Base-by-base conservation (phyloP, 2,888 invertebrate species). In the Sussaba pulchella region DNA sequence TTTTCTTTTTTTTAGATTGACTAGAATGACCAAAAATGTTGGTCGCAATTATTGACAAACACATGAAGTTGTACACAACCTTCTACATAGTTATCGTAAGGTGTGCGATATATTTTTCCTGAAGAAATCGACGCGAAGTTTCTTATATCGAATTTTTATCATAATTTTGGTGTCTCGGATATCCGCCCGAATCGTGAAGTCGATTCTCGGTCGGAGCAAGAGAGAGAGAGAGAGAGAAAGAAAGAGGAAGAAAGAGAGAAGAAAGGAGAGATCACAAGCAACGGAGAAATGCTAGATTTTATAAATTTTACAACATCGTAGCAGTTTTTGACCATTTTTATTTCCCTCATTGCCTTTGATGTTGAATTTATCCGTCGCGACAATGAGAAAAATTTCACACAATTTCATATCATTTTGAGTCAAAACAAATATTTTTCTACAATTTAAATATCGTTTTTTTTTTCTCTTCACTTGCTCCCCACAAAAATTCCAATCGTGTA, bases 11-110 rank as follows among this genome's bases (percentile, higher is more conserved):
- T 43, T 36, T 54, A 47, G 67, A 78, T 79, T 79, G 78, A 79
- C 78, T 79, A 79, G 78, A 70, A 31, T n/a, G 74, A 70, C 78
- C 78, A 70, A 41, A 19, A 39, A 61, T 26, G 12, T 19, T 73
- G 78, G 73, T 24, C 78, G 45, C 61, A 26, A 26, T 78, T 73
- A 78, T 59, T 39, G 52, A 78, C 50, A 71, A 19, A 57, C 31
- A 64, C 39, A 57, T 31, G 6, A 31, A 24, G 41, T 66, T 71
- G 67, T 69, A 67, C 67, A 69, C 52, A 52, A 63, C 17, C 31
- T 64, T 54, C 8, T 52, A 43, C 26, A 41, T 54, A 54, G 31
- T 43, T 70, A 73, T 54, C 54, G 31, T 47, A 66, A 52, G 67
- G 17, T 36, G 50, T 69, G 72, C 17, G 52, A 31, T 31, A 54